These are phyloP conservation scores for Hyalella azteca DNA, from an alignment of 2,888 invertebrate genomes.

Conservation along the genomic window DNA sequence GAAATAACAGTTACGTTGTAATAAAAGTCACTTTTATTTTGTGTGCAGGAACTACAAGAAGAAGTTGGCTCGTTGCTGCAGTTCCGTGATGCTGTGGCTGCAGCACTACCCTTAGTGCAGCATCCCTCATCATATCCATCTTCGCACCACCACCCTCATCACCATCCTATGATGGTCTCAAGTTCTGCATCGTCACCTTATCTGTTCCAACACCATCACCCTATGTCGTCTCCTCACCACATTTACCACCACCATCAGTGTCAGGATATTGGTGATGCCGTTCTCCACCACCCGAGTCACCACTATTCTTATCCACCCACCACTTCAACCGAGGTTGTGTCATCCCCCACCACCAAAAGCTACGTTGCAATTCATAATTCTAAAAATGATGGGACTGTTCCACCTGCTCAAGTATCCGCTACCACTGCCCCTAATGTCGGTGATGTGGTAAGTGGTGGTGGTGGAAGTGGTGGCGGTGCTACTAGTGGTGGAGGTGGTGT, in stretches of 20 bases:
- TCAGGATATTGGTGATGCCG: neutral
- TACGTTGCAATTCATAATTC: constrained; percentile 7
- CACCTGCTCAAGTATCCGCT: neutral
- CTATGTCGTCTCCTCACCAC: neutral
- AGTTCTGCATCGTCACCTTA: neutral
- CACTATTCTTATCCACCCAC: neutral
- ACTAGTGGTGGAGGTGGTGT: constrained; percentile 48
- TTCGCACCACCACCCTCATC: constrained; percentile 35
- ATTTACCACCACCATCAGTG: neutral
- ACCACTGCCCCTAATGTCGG: neutral
- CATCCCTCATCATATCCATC: constrained; percentile 38
- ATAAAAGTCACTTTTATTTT: neutral
- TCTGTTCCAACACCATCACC: constrained; percentile 21
- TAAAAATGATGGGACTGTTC: neutral
- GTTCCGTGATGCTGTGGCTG: constrained; percentile 57
- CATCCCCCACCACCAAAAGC: constrained; percentile 36
- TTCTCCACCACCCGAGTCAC: neutral
- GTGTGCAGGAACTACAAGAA: constrained; percentile 55
- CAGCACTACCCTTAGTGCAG: constrained; percentile 55
- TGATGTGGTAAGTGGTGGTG: constrained; percentile 35
- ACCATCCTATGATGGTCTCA: constrained; percentile 14
- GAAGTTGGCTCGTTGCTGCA: constrained; percentile 57
- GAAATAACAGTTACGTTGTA: neutral
- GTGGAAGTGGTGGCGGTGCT: constrained; percentile 42
- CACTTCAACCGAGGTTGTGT: neutral